phyloP scores from a whole-genome alignment of 2,888 invertebrate species.

The Anorthoa munda region DNA sequence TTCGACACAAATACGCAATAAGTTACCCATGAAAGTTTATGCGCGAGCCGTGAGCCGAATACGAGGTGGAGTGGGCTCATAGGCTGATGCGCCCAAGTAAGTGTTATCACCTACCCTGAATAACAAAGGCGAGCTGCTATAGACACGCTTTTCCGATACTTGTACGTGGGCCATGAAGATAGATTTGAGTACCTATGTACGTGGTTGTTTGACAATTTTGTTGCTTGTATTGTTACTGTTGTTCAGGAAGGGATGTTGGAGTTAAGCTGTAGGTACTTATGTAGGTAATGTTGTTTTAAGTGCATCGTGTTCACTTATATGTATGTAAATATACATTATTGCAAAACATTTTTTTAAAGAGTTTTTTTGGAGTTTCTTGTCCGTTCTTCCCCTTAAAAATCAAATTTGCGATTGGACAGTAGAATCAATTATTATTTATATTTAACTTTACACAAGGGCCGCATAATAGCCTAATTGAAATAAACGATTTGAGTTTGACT shows the following conservation, averaged over 20 bases:
- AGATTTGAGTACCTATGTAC: slow-evolving; percentile 41
- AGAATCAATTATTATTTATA: no score
- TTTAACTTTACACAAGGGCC: no score
- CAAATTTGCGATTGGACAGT: no score
- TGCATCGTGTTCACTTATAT: no score
- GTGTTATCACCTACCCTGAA: slow-evolving; percentile 74
- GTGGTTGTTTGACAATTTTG: slow-evolving; percentile 44
- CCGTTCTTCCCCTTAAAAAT: no score
- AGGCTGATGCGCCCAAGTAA: slow-evolving; percentile 70
- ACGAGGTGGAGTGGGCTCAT: slow-evolving; percentile 65
- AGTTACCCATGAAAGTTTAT: slow-evolving; percentile 84
- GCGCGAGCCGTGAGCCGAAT: slow-evolving; percentile 78
- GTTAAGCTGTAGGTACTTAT: not conserved
- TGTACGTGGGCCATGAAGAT: slow-evolving; percentile 42
- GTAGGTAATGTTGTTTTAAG: no score
- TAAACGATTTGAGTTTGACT: no score
- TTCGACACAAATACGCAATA: slow-evolving; percentile 84
- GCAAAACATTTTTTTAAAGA: no score
- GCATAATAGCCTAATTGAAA: no score
- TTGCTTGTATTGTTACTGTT: slow-evolving; percentile 21
- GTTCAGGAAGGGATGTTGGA: not conserved
- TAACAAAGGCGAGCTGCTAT: slow-evolving; percentile 67
- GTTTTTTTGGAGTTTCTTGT: no score
- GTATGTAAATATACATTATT: no score
- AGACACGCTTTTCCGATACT: slow-evolving; percentile 40